A percentile compares a stretch with the other conserved stretches of the same genome.
phyloP scores from a whole-genome alignment of 2,113 vertebrate species.

The Pimephales promelas region DNA sequence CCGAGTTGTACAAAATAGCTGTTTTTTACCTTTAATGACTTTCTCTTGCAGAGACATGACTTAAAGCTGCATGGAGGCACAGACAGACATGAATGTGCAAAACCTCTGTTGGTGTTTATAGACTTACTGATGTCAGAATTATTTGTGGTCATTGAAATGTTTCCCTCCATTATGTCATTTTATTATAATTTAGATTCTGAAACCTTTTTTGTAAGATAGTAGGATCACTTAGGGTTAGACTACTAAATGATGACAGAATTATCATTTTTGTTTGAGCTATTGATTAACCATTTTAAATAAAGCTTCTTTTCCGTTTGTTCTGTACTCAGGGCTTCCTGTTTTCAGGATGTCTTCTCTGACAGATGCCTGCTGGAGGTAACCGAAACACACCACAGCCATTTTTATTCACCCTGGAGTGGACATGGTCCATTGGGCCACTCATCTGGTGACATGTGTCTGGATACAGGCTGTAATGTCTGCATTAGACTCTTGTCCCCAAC shows the following conservation, averaged over 20 bases:
- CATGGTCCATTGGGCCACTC: slow-evolving; percentile 72
- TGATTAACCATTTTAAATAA: not conserved
- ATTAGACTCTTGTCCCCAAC: slow-evolving; percentile 73
- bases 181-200: not conserved
- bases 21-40: not conserved
- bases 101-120: not conserved
- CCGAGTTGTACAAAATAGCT: not conserved
- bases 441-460: slow-evolving; percentile 71
- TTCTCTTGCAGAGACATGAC: not conserved
- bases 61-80: not conserved
- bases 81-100: not conserved
- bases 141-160: no score
- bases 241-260: not conserved
- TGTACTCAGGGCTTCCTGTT: slow-evolving; percentile 7
- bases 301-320: slow-evolving; percentile 13
- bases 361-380: slow-evolving; percentile 69
- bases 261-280: not conserved
- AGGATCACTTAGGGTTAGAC: not conserved
- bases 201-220: not conserved
- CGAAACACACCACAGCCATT: slow-evolving; percentile 48
- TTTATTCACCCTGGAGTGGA: slow-evolving; percentile 58
- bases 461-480: slow-evolving; percentile 69
- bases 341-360: slow-evolving; percentile 62
- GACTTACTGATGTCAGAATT: not conserved
- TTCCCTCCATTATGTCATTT: no score